Evolutionary conservation across 2,888 invertebrate genomes (phyloP).

Genomic region (Anthrax anthrax): DNA sequence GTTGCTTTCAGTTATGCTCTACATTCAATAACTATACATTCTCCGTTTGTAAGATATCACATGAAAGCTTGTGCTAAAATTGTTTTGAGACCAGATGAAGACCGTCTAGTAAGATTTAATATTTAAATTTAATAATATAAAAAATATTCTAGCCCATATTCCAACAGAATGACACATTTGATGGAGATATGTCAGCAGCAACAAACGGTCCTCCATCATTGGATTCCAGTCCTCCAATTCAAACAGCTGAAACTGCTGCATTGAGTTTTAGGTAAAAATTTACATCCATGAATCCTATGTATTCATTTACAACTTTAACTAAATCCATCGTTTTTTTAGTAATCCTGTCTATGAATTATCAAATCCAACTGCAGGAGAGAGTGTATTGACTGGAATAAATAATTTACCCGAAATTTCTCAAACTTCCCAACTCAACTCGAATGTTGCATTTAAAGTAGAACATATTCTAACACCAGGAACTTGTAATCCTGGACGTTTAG

Average conservation of each 20-base stretch:
- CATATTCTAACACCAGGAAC: conserved; percentile 32
- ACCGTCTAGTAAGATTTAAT: conserved; percentile 33
- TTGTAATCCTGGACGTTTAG: conserved; percentile 27
- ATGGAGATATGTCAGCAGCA: conserved; percentile 37
- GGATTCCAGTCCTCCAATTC: conserved; percentile 49
- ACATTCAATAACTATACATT: conserved; percentile 61
- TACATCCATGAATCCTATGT: not conserved
- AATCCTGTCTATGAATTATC: conserved; percentile 75
- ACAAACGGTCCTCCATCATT: conserved; percentile 65
- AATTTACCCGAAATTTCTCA: conserved; percentile 28
- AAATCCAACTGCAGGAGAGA: conserved; percentile 40
- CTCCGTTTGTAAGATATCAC: conserved; percentile 73
- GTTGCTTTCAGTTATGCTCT: conserved; percentile 63
- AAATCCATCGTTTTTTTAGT: conserved; percentile 28
- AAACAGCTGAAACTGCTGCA: conserved; percentile 40
- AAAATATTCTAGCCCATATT: not conserved
- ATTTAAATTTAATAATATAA: too few species aligned
- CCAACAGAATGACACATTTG: conserved; percentile 45
- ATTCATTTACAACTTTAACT: not conserved
- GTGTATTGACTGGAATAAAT: conserved; percentile 32
- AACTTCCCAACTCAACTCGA: conserved; percentile 25
- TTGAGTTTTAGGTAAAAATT: conserved; percentile 42
- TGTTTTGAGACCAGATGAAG: conserved; percentile 72
- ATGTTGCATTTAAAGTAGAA: conserved; percentile 34
- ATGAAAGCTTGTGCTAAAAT: conserved; percentile 64